Evolutionary conservation across 2,113 vertebrate genomes (phyloP).

Genomic region (Motacilla alba): DNA sequence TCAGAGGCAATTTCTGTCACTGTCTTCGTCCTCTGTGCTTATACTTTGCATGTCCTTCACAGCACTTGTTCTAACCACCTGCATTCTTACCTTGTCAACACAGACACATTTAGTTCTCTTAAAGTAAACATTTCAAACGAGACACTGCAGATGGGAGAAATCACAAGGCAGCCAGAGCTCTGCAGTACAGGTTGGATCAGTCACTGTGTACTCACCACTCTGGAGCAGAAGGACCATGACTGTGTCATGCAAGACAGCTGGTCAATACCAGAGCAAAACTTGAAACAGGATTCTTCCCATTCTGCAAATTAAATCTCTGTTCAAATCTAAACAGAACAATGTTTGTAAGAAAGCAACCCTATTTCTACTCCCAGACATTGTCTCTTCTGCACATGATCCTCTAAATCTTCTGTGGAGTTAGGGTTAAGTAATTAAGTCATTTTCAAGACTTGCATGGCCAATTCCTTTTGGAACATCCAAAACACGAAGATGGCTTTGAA

Average conservation of each 20-base stretch:
- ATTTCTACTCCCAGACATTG: neutral
- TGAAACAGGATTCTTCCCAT: neutral
- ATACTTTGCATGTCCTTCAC: neutral
- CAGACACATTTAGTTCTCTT: neutral
- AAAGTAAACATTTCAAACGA: neutral
- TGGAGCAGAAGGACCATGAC: neutral
- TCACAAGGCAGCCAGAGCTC: neutral
- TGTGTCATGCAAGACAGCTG: neutral
- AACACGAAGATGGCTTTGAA: neutral
- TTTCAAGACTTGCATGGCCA: neutral
- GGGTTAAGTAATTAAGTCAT: neutral
- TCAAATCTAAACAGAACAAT: neutral
- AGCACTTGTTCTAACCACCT: neutral
- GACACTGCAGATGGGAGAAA: neutral
- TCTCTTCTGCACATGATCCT: neutral
- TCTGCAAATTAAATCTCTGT: neutral
- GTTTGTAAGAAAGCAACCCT: neutral
- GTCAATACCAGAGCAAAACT: neutral
- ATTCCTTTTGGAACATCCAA: neutral
- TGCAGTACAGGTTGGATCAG: neutral
- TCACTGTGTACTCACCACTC: neutral
- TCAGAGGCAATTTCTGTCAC: neutral
- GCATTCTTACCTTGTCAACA: neutral
- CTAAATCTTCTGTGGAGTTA: neutral
- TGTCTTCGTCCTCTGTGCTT: neutral